Evolutionary conservation across 2,113 vertebrate genomes (phyloP).

Genomic region (Tilapia sparmanii): DNA sequence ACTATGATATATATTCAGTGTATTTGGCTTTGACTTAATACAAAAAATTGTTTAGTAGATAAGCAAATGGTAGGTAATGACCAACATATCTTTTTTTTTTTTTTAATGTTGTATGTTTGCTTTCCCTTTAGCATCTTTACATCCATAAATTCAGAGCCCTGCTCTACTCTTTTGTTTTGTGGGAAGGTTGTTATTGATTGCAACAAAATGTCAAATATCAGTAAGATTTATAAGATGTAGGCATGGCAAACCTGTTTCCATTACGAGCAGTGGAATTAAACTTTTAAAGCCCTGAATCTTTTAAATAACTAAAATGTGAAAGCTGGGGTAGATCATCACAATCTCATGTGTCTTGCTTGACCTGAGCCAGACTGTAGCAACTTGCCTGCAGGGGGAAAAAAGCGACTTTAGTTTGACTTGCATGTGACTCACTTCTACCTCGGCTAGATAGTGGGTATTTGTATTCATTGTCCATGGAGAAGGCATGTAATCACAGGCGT

Average conservation of each 20-base stretch:
- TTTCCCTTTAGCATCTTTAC: not conserved
- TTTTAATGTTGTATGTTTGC: not conserved
- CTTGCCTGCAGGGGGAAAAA: accelerated
- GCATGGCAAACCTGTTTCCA: not conserved
- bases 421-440: not conserved
- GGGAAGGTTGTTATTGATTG: not conserved
- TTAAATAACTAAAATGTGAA: not conserved
- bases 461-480: not conserved
- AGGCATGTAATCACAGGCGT: not conserved
- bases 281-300: not conserved
- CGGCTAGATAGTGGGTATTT: conserved; percentile 1
- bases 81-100: not conserved
- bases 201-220: not conserved
- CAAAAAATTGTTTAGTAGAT: not conserved
- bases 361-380: not conserved
- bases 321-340: not conserved
- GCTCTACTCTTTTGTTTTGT: not conserved
- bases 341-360: not conserved
- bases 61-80: not conserved
- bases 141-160: not conserved
- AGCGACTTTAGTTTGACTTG: not conserved
- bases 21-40: not conserved
- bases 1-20: not conserved
- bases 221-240: not conserved
- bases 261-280: not conserved